Conservation (phyloP, 2,797 vertebrate genomes). For the Huso huso region DNA sequence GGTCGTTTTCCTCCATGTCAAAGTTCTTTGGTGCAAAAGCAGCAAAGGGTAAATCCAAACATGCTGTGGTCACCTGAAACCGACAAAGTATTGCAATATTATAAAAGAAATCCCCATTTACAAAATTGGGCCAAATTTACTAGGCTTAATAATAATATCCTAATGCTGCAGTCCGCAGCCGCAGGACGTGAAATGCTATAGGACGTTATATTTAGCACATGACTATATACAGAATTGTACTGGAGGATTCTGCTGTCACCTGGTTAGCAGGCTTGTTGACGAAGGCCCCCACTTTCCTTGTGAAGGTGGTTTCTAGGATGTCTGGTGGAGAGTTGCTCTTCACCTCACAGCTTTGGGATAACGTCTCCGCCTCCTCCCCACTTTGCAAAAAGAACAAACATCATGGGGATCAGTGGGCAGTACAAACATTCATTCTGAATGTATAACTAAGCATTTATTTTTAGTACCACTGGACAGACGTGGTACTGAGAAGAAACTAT, state of each 20-base stretch:
- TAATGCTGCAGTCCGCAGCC: no score
- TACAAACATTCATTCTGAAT: not conserved
- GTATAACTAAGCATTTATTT: not conserved
- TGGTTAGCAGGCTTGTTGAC: slow-evolving; percentile 82
- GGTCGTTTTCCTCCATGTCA: slow-evolving; percentile 82
- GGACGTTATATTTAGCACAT: no score
- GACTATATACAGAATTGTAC: no score
- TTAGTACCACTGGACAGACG: not conserved
- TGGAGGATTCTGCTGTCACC: slow-evolving; percentile 31
- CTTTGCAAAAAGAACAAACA: slow-evolving; percentile 19
- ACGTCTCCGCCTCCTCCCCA: slow-evolving; percentile 68
- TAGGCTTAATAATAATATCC: no score
- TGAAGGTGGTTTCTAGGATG: slow-evolving; percentile 74
- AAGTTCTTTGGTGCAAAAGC: slow-evolving; percentile 84
- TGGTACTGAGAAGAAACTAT: slow-evolving; percentile 2
- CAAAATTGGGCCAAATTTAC: no score
- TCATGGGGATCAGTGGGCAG: not conserved
- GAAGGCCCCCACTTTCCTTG: slow-evolving; percentile 90
- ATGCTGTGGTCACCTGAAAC: slow-evolving; percentile 73
- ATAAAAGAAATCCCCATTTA: no score
- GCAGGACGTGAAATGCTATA: no score
- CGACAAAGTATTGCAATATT: no score
- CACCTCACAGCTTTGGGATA: slow-evolving; percentile 68
- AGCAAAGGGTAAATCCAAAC: slow-evolving; percentile 92
- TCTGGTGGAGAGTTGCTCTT: slow-evolving; percentile 65